These are phyloP conservation scores for Terebella lapidaria DNA, from an alignment of 2,888 invertebrate species.

Conservation along the genomic window DNA sequence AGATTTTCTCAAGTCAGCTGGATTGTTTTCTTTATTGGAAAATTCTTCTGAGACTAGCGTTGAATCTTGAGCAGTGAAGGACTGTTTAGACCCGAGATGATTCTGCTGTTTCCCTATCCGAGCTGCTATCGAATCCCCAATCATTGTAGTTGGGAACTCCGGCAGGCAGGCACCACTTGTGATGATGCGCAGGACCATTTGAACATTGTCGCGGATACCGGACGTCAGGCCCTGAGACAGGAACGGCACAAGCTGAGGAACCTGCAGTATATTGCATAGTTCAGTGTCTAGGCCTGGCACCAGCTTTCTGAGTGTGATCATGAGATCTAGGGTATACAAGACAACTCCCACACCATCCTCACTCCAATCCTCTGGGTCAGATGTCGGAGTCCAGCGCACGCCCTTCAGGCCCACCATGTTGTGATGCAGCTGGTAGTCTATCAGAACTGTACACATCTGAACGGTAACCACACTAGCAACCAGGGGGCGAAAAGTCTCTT, in stretches of 20 bases:
- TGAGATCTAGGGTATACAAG: conserved; percentile 33
- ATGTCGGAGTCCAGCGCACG: not conserved
- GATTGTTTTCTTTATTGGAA: not conserved
- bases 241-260: conserved; percentile 49
- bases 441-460: not conserved
- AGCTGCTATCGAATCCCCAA: not conserved
- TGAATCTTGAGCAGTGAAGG: not conserved
- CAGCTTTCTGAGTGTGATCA: conserved; percentile 31
- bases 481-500: not conserved
- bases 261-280: no score
- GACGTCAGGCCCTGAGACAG: conserved; percentile 50
- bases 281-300: no score
- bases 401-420: not conserved
- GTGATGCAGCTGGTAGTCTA: not conserved
- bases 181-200: conserved; percentile 44
- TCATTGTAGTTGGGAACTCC: conserved; percentile 40
- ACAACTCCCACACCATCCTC: conserved; percentile 35
- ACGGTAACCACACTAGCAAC: not conserved
- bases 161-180: conserved; percentile 44
- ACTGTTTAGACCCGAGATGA: not conserved
- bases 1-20: no score
- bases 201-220: conserved; percentile 43
- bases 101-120: not conserved
- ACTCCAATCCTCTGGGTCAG: conserved; percentile 17
- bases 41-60: not conserved